phyloP scores from a whole-genome alignment of 2,888 invertebrate genomes.

The Hemithea aestivaria region DNA sequence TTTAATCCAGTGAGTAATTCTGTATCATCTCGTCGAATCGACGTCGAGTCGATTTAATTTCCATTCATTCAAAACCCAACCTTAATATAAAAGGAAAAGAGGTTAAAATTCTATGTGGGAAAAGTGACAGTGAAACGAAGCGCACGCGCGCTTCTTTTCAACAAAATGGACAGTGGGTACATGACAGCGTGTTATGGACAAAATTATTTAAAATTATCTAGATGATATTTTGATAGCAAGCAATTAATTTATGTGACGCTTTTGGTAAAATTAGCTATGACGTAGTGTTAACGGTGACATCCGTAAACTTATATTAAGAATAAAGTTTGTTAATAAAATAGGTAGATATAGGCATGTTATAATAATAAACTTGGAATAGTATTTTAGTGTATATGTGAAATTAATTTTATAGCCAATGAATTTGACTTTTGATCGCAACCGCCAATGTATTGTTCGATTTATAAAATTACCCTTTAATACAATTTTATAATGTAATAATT shows the following conservation, averaged over 20 bases:
- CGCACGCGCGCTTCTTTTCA: conserved; percentile 56
- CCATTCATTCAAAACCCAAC: conserved; percentile 9
- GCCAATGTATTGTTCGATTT: no score
- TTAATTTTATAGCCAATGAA: no score
- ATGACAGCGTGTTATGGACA: conserved; percentile 35
- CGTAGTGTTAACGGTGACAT: conserved; percentile 11
- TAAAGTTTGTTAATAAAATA: background rate
- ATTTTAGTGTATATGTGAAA: no score
- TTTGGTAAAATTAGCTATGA: conserved; percentile 20
- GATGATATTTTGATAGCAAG: conserved; percentile 27
- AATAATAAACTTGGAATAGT: no score
- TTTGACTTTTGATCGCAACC: no score
- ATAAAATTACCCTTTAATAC: no score
- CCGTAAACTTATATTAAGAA: conserved; percentile 15
- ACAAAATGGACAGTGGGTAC: conserved; percentile 39
- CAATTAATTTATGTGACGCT: conserved; percentile 24
- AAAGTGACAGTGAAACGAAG: conserved; percentile 38
- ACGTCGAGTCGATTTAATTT: no score
- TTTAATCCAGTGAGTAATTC: conserved; percentile 49
- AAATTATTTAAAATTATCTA: conserved; percentile 24
- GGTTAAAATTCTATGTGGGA: background rate
- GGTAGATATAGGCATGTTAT: no score
- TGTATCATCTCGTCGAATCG: conserved; percentile 25
- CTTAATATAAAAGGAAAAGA: conserved; percentile 5
- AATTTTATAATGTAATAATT: no score